Conservation (phyloP, 1,140 invertebrate genomes). For the Meteorus sp. region DNA sequence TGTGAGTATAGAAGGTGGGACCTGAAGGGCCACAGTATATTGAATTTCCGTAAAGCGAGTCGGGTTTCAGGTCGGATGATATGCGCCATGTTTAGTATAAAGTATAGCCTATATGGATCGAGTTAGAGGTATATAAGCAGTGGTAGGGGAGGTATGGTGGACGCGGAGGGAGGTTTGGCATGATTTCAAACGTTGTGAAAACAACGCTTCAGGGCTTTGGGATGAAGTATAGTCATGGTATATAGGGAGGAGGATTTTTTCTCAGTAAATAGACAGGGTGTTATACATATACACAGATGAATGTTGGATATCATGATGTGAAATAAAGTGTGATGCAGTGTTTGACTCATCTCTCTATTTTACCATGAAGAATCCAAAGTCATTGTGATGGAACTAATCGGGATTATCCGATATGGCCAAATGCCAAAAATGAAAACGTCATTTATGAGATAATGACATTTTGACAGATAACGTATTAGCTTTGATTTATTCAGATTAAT, state of each 20-base stretch:
- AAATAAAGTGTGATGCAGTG: background rate
- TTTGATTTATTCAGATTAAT: background rate
- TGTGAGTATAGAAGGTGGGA: background rate
- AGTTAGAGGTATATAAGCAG: slow-evolving; percentile 30
- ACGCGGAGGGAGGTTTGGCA: slow-evolving; percentile 15
- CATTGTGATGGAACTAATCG: slow-evolving; percentile 35
- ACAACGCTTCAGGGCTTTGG: slow-evolving; percentile 36
- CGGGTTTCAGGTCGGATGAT: slow-evolving; percentile 46
- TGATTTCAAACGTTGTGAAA: slow-evolving; percentile 34
- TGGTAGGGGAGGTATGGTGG: no score
- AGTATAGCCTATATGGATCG: slow-evolving; percentile 23
- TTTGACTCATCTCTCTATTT: background rate
- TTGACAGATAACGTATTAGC: slow-evolving; percentile 2
- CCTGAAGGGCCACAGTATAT: slow-evolving; percentile 36
- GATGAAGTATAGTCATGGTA: slow-evolving; percentile 22
- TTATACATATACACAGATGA: slow-evolving; percentile 16
- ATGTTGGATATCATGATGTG: slow-evolving; percentile 23
- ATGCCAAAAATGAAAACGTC: slow-evolving; percentile 20
- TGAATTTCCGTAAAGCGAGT: slow-evolving; percentile 50
- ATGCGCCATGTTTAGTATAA: slow-evolving; percentile 24
- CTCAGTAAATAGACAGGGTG: no score
- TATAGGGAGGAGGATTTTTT: slow-evolving; percentile 30
- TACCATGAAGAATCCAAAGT: slow-evolving; percentile 32
- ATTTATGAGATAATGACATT: slow-evolving; percentile 5
- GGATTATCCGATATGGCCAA: slow-evolving; percentile 32